Base-by-base conservation (phyloP, 2,888 invertebrate genomes). In the Achlya flavicornis region DNA sequence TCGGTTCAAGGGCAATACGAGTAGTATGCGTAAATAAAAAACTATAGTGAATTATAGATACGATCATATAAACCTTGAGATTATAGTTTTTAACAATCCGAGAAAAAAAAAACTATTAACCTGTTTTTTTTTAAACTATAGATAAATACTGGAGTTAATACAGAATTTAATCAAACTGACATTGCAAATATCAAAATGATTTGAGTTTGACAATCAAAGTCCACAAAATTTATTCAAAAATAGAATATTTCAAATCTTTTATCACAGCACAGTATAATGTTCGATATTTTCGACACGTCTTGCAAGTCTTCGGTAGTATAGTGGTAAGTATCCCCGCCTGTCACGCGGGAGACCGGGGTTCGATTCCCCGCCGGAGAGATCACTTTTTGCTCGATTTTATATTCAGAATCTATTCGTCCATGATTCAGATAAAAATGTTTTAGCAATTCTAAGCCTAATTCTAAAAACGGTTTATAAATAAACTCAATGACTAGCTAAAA, bases 321-420 rank as follows among this genome's bases (percentile, higher is more conserved):
- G 91, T 91, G 91, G 91, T 92, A 68, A 92, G 92, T 91, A 92
- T 91, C 91, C 91, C 91, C 91, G 91, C 92, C 91, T 92, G 91
- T 91, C 91, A 92, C 91, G 91, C 91, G 91, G 91, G 91, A 92
- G 92, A 92, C 92, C 91, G 90, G 91, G 91, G 92, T 92, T 92
- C 91, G 91, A 92, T 91, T 92, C 91, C 91, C 92, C 90, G 92
- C 90, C 89, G 91, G 87, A 83, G 86, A 85, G 84, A 68, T 0
- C 1, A 4, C 33, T 60, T 60, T 60, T 60, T 60, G 19, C 41
- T n/a, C 46, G 12, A 41, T n/a, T n/a, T 46, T n/a, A 46, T 5
- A 46, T n/a, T 41, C 26, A n/a, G n/a, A n/a, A n/a, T n/a, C n/a
- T n/a, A n/a, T n/a, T n/a, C n/a, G n/a, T n/a, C n/a, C n/a, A n/a